These are phyloP conservation scores for Syngnathus rostellatus DNA, from an alignment of 2,797 vertebrate species.

Conservation along the genomic window DNA sequence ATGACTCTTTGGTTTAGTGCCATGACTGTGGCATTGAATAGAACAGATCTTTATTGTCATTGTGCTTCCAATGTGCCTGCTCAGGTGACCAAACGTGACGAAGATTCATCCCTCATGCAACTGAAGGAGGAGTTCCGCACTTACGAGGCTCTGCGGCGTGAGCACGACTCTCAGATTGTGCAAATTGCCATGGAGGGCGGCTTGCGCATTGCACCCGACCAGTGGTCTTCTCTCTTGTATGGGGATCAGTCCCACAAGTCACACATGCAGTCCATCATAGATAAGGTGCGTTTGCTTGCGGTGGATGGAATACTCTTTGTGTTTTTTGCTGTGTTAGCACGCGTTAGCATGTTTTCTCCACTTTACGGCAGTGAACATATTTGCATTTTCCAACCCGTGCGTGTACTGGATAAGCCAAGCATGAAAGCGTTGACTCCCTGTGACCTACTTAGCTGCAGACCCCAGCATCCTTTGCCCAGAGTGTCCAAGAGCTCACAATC, in stretches of 20 bases:
- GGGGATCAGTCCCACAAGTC: slow-evolving; percentile 98
- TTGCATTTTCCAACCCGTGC: not conserved
- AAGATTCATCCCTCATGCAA: slow-evolving; percentile 98
- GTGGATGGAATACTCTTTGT: no score
- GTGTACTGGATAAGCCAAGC: not conserved
- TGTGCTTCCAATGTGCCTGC: not conserved
- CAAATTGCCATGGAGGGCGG: slow-evolving; percentile 99
- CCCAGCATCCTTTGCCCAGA: slow-evolving; percentile 97
- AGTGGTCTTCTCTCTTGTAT: slow-evolving; percentile 96
- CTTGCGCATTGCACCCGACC: slow-evolving; percentile 95
- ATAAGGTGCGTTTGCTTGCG: slow-evolving; percentile 77
- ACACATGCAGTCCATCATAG: slow-evolving; percentile 99
- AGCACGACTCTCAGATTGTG: slow-evolving; percentile 97
- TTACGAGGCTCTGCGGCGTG: slow-evolving; percentile 89
- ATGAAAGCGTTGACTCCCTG: not conserved
- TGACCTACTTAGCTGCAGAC: slow-evolving; percentile 84
- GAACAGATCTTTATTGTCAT: no score
- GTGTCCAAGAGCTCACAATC: slow-evolving; percentile 97
- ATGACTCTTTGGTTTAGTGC: not conserved
- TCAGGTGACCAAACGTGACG: slow-evolving; percentile 96
- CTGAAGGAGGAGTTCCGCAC: slow-evolving; percentile 97
- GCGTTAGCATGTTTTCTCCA: no score
- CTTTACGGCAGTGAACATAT: not conserved
- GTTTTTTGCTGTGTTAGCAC: no score
- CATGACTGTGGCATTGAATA: no score